phyloP scores from a whole-genome alignment of 2,797 vertebrate genomes.

The Hybognathus amarus region DNA sequence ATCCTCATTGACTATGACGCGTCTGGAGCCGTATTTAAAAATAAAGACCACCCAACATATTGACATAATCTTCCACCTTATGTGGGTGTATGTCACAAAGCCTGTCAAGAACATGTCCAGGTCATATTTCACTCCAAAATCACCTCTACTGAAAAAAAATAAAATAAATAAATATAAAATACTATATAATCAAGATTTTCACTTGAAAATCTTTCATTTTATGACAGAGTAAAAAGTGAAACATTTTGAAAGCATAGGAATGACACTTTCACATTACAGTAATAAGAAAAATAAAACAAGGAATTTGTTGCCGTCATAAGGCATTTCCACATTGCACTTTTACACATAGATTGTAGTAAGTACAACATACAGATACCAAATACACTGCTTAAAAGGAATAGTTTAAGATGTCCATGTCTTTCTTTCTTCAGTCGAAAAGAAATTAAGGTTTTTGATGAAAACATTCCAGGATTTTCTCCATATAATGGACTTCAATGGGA shows the following conservation, averaged over 20 bases:
- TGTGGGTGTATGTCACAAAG: not conserved
- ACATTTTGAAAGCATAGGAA: not conserved
- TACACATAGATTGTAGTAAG: not conserved
- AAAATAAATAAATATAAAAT: no score
- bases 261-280: not conserved
- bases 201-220: not conserved
- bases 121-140: not conserved
- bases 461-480: no score
- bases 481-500: no score
- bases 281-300: not conserved
- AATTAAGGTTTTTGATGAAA: no score
- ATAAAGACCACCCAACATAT: slow-evolving; percentile 20
- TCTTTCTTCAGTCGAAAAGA: no score
- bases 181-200: not conserved
- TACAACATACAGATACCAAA: no score
- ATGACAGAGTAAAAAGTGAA: not conserved
- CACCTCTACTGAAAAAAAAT: not conserved
- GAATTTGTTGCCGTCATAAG: not conserved
- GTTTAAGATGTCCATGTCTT: no score
- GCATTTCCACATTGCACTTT: not conserved
- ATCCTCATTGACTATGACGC: slow-evolving; percentile 21
- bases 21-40: not conserved
- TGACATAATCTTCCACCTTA: slow-evolving; percentile 11
- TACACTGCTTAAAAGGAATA: no score
- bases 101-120: not conserved